Percentiles rank a stretch among this genome's conserved stretches.
Evolutionary conservation across 2,797 vertebrate genomes (phyloP).

Genomic region (Sphenodon punctatus): DNA sequence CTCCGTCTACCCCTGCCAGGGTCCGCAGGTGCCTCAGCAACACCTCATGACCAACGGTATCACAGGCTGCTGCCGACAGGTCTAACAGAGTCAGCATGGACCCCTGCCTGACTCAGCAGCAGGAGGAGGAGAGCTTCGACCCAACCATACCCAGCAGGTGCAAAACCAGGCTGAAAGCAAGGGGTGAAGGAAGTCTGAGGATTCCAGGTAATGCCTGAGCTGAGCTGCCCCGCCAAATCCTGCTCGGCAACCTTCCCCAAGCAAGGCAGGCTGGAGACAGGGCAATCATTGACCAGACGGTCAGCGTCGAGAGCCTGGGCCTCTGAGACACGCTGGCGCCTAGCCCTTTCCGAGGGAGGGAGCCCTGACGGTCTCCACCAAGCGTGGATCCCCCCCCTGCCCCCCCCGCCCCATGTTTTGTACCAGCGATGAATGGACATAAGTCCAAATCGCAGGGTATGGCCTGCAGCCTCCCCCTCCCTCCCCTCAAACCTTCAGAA

Average conservation of each 20-base stretch:
- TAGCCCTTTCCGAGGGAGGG: constrained; percentile 42
- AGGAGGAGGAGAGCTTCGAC: constrained; percentile 55
- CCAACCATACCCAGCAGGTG: constrained; percentile 59
- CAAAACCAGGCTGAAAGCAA: constrained; percentile 60
- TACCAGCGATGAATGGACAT: constrained; percentile 3
- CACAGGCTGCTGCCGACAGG: constrained; percentile 58
- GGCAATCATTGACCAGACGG: constrained; percentile 14
- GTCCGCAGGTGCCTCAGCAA: constrained; percentile 58
- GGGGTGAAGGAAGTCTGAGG: constrained; percentile 65
- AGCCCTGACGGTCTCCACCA: constrained; percentile 17
- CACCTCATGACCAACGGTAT: constrained; percentile 57
- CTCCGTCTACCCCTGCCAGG: constrained; percentile 68
- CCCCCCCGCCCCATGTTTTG: neutral
- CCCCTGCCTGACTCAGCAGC: constrained; percentile 51
- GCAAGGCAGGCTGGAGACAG: constrained; percentile 31
- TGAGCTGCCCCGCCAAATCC: constrained; percentile 33
- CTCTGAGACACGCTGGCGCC: constrained; percentile 15
- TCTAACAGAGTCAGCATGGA: constrained; percentile 52
- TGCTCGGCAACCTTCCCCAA: constrained; percentile 20
- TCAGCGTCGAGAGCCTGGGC: constrained; percentile 24
- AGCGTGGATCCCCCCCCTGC: constrained; percentile 24
- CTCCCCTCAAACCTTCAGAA: neutral
- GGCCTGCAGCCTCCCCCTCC: neutral
- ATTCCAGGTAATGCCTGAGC: constrained; percentile 66
- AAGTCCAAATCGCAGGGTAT: constrained; percentile 15